phyloP scores from a whole-genome alignment of 2,797 vertebrate genomes.

The Etheostoma nigrum region DNA sequence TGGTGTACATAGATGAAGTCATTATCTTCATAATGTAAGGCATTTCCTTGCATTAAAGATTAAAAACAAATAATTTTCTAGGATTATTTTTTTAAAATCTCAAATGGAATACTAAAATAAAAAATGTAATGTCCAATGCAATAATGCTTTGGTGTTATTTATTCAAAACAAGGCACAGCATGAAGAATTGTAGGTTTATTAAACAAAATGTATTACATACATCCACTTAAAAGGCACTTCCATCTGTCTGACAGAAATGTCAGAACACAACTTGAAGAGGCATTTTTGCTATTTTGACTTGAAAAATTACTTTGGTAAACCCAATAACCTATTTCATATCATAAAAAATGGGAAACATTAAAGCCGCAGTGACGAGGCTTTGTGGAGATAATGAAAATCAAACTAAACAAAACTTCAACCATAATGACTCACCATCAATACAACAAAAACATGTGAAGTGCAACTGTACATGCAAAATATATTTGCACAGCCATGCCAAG shows the following conservation, averaged over 20 bases:
- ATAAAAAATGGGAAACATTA: background rate
- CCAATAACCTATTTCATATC: background rate
- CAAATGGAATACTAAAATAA: constrained; percentile 70
- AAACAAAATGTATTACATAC: constrained; percentile 19
- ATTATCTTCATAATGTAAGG: constrained; percentile 56
- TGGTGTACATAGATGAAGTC: constrained; percentile 30
- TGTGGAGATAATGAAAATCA: constrained; percentile 2
- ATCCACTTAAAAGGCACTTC: constrained; percentile 58
- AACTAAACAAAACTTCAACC: background rate
- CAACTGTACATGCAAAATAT: constrained; percentile 30
- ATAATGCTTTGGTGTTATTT: constrained; percentile 13
- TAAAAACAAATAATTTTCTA: constrained; percentile 66
- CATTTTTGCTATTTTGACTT: background rate
- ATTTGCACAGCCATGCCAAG: constrained; percentile 8
- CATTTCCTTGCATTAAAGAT: constrained; percentile 56
- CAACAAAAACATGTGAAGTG: background rate
- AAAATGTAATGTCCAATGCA: constrained; percentile 69
- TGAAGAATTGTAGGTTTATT: constrained; percentile 61
- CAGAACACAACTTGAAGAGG: background rate
- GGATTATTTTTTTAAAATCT: constrained; percentile 78
- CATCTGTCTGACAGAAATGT: background rate
- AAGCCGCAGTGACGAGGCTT: background rate
- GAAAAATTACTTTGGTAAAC: constrained; percentile 6
- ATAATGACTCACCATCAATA: background rate
- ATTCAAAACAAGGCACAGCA: background rate